A percentile compares a stretch with the other conserved stretches of the same genome.
Conservation (phyloP, 1,140 invertebrate species). For the Drosophila neocordata region DNA sequence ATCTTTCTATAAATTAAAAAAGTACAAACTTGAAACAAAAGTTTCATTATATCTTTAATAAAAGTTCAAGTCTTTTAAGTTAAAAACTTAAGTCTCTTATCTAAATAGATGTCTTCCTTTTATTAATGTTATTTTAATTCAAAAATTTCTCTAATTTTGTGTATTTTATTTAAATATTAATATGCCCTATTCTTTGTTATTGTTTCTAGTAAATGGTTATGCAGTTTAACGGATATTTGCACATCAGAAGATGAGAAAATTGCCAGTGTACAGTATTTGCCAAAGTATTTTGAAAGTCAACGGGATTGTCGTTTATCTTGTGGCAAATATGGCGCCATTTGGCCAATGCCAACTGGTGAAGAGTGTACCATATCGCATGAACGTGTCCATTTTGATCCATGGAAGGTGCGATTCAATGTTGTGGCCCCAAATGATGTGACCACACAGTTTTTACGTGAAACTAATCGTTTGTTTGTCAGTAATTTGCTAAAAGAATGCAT, state of each 20-base stretch:
- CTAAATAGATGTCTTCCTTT: no score
- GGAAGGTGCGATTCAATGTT: conserved; percentile 84
- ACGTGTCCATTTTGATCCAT: conserved; percentile 84
- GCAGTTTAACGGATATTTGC: conserved; percentile 57
- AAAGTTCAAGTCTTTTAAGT: no score
- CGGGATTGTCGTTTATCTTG: conserved; percentile 87
- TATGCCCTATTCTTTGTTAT: no score
- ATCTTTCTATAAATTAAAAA: no score
- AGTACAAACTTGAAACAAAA: no score
- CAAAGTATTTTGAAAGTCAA: conserved; percentile 80
- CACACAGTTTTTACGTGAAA: conserved; percentile 83
- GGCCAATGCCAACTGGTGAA: conserved; percentile 87
- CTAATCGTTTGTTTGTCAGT: conserved; percentile 84
- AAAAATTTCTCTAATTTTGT: no score
- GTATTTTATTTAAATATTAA: not conserved
- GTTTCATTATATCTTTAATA: no score
- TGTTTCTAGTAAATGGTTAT: conserved; percentile 55
- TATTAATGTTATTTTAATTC: no score
- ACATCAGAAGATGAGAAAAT: conserved; percentile 32
- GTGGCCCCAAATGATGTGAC: conserved; percentile 82
- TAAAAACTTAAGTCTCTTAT: no score
- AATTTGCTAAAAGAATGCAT: conserved; percentile 85
- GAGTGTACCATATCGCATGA: conserved; percentile 82
- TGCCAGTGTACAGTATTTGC: not conserved
- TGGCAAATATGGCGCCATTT: conserved; percentile 87